Percentiles rank a stretch among this genome's conserved stretches.
Conservation (phyloP, 1,140 invertebrate genomes). For the Temnothorax curvispinosus region DNA sequence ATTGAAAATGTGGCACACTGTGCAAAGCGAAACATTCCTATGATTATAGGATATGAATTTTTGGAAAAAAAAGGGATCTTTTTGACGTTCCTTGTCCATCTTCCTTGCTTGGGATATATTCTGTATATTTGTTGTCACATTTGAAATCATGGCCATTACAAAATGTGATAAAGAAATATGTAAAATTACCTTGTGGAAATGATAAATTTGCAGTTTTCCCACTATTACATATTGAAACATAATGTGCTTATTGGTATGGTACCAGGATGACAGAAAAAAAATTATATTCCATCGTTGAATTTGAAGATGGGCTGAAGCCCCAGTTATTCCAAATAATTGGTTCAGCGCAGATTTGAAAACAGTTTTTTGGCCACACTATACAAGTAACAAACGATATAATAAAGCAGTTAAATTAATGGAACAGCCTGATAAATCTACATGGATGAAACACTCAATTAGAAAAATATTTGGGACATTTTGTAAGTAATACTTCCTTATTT, state of each 20-base stretch:
- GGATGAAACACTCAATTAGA: not conserved
- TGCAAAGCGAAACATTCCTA: not conserved
- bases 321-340: not conserved
- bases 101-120: not conserved
- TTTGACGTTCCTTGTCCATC: not conserved
- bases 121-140: not conserved
- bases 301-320: not conserved
- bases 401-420: slow-evolving; percentile 13
- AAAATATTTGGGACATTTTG: slow-evolving; percentile 10
- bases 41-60: slow-evolving; percentile 4
- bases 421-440: not conserved
- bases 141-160: slow-evolving; percentile 13
- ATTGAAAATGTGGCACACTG: not conserved
- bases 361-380: not conserved
- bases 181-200: not conserved
- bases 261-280: not conserved
- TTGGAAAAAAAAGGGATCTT: not conserved
- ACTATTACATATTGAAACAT: slow-evolving; percentile 16
- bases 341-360: not conserved
- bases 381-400: not conserved
- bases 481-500: not conserved
- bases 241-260: too few species aligned
- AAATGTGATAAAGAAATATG: slow-evolving; percentile 7
- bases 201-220: slow-evolving; percentile 18
- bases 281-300: not conserved